These are phyloP conservation scores for Barnardius zonarius DNA, from an alignment of 2,113 vertebrate species.

Conservation along the genomic window DNA sequence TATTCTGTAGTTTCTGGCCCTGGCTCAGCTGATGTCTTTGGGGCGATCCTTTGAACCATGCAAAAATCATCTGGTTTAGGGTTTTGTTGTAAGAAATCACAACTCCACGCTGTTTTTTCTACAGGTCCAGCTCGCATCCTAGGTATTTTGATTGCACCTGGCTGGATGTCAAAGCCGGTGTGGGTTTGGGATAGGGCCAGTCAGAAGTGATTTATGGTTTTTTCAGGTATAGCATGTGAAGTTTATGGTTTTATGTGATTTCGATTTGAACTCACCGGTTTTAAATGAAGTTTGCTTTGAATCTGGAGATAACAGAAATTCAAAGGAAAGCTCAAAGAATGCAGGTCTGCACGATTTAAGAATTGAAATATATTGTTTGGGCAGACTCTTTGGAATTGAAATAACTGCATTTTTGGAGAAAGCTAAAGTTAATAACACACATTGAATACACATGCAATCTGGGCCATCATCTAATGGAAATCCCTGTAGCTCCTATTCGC, in stretches of 20 bases:
- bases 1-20: not conserved
- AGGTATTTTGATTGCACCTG: constrained; percentile 36
- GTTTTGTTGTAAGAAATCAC: constrained; percentile 24
- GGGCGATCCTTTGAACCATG: not conserved
- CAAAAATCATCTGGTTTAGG: constrained; percentile 40
- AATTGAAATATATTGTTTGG: constrained; percentile 40
- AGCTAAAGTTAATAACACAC: constrained; percentile 38
- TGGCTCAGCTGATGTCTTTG: not conserved
- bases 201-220: constrained; percentile 47
- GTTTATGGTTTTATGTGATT: constrained; percentile 53
- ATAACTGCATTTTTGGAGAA: constrained; percentile 30
- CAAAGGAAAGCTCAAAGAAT: constrained; percentile 55
- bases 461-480: constrained; percentile 28
- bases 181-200: constrained; percentile 51
- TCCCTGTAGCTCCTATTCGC: not conserved
- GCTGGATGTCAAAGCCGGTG: constrained; percentile 42
- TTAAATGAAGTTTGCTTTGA: constrained; percentile 64
- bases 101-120: not conserved
- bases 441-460: constrained; percentile 41
- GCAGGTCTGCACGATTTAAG: constrained; percentile 23
- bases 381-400: constrained; percentile 30
- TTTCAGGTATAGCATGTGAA: constrained; percentile 43
- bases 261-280: constrained; percentile 44
- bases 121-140: constrained; percentile 11
- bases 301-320: constrained; percentile 51